Evolutionary conservation across 2,797 vertebrate species (phyloP).

Genomic region (Cephalopachus bancanus): DNA sequence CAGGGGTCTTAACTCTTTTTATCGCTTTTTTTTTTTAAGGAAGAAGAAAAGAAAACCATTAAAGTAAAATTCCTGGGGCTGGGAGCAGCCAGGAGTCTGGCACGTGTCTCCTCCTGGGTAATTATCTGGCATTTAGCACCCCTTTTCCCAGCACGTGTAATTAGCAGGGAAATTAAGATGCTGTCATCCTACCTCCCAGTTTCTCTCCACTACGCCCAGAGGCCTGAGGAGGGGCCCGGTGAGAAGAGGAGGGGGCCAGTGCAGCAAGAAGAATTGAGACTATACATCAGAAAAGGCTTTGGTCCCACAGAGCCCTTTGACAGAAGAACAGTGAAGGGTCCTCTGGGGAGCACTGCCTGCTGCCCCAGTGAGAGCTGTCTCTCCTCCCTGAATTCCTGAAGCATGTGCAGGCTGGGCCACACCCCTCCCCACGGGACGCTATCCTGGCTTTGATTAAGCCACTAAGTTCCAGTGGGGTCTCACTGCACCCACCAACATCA

Average conservation of each 20-base stretch:
- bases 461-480: not conserved
- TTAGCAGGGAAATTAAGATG: conserved; percentile 82
- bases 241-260: not conserved
- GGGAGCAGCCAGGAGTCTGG: conserved; percentile 76
- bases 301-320: not conserved
- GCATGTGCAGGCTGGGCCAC: not conserved
- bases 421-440: not conserved
- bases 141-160: conserved; percentile 79
- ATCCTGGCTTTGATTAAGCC: not conserved
- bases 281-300: not conserved
- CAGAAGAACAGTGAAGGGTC: not conserved
- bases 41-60: conserved; percentile 76
- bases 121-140: conserved; percentile 81
- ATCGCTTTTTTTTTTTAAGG: not conserved
- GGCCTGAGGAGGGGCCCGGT: not conserved
- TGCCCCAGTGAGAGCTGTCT: not conserved
- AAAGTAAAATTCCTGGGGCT: conserved; percentile 77
- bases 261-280: not conserved
- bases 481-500: not conserved
- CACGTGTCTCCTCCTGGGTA: conserved; percentile 70
- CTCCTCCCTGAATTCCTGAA: conserved; percentile 1
- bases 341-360: not conserved
- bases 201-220: conserved; percentile 57
- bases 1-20: not conserved
- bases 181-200: conserved; percentile 79